Evolutionary conservation across 2,113 vertebrate genomes (phyloP), one percentile per base, ranked within the genome.

Genomic region (Ctenomys sociabilis): DNA sequence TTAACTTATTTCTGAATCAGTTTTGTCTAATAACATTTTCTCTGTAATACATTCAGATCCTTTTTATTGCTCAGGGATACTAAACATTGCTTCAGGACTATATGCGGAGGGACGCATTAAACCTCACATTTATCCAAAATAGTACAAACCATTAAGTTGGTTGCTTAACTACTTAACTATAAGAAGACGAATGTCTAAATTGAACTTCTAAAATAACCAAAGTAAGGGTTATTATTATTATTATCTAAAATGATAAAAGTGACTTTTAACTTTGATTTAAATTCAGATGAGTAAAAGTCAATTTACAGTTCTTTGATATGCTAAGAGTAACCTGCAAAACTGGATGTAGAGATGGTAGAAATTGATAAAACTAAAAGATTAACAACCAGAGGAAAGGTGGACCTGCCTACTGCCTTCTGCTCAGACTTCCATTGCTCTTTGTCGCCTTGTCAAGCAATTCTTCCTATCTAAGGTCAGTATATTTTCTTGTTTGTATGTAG

Each of bases 281-380:
- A 87, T 90, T 90, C 32, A 88, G 24, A 61, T 30, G 86, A 32
- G 17, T 43, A 80, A 83, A 80, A 72, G 13, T n/a, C 22, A 32
- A 10, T 85, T 91, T 93, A 66, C 6, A 85, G 37, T n/a, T 72
- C 43, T 95, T 93, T 91, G 61, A 64, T 26, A 52, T 70, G 73
- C 70, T 63, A 57, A 57, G 30, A 57, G 75, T 52, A 40, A 11
- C 6, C 16, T 91, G 64, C 9, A 73, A 94, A 83, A 49, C 68
- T 12, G 26, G 8, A 64, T 70, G 21, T 40, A 11, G 4, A 59
- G 45, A 12, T 32, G 1, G 32, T 54, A 66, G 35, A 63, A 78
- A 49, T 68, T 68, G 57, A 92, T 2, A 43, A 88, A 86, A 66
- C 32, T 64, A 4, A 49, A 83, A 80, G 17, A 11, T 81, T 94